phyloP scores from a whole-genome alignment of 2,888 invertebrate genomes.

The Antitype chi region DNA sequence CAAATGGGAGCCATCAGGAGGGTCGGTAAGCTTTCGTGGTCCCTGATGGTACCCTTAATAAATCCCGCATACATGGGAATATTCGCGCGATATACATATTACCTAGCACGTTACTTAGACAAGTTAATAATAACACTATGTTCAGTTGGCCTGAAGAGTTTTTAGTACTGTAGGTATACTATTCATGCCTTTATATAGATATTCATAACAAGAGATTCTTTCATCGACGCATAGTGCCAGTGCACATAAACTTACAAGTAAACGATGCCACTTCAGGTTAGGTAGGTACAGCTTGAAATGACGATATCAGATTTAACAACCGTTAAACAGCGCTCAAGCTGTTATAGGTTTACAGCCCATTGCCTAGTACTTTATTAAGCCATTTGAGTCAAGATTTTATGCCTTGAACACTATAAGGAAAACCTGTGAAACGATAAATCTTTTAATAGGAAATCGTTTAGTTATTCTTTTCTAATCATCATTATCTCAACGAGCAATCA shows the following conservation, averaged over 20 bases:
- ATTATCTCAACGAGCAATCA: background rate
- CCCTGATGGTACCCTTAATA: conserved; percentile 23
- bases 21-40: conserved; percentile 16
- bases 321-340: conserved; percentile 48
- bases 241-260: conserved; percentile 20
- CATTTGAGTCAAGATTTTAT: conserved; percentile 36
- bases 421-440: background rate
- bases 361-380: conserved; percentile 50
- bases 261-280: conserved; percentile 39
- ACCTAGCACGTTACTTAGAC: background rate
- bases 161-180: background rate
- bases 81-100: conserved; percentile 2
- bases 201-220: conserved; percentile 1
- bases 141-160: background rate
- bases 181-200: background rate
- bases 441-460: background rate
- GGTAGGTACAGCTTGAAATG: conserved; percentile 24
- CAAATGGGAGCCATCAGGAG: conserved; percentile 39
- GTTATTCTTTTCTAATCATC: background rate
- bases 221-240: background rate
- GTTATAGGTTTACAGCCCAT: conserved; percentile 45
- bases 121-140: background rate
- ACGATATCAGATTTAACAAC: conserved; percentile 53
- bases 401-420: conserved; percentile 1
- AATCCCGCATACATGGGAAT: conserved; percentile 1